A percentile compares a stretch with the other conserved stretches of the same genome.
phyloP scores from a whole-genome alignment of 2,113 vertebrate species.

The Pachypanchax playfairii region DNA sequence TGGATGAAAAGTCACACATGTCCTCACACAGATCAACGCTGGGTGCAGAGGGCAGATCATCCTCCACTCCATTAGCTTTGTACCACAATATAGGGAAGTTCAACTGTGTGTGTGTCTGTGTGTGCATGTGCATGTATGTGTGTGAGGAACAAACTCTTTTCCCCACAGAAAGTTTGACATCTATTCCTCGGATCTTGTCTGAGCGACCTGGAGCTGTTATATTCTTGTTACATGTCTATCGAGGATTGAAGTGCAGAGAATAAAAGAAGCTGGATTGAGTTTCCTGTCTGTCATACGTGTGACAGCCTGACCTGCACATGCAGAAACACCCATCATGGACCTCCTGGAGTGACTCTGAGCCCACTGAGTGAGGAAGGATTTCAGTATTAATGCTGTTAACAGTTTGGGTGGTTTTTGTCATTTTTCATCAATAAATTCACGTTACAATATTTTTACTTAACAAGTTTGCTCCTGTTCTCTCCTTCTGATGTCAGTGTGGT shows the following conservation, averaged over 20 bases:
- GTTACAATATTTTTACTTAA: slow-evolving; percentile 10
- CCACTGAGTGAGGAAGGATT: slow-evolving; percentile 61
- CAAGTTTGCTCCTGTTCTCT: not conserved
- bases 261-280: slow-evolving; percentile 26
- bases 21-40: not conserved
- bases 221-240: slow-evolving; percentile 50
- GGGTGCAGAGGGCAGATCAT: slow-evolving; percentile 39
- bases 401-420: slow-evolving; percentile 10
- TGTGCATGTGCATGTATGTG: not conserved
- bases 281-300: slow-evolving; percentile 10
- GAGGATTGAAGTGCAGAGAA: slow-evolving; percentile 44
- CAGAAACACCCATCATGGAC: slow-evolving; percentile 25
- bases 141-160: slow-evolving; percentile 16
- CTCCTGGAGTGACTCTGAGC: slow-evolving; percentile 38
- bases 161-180: slow-evolving; percentile 26
- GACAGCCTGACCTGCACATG: slow-evolving; percentile 17
- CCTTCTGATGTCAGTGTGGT: slow-evolving; percentile 6
- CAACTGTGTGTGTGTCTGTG: slow-evolving; percentile 14
- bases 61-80: slow-evolving; percentile 53
- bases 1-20: slow-evolving; percentile 7
- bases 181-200: slow-evolving; percentile 54
- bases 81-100: slow-evolving; percentile 41
- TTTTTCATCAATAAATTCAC: slow-evolving; percentile 21
- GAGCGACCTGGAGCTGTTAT: slow-evolving; percentile 42
- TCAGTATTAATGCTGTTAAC: slow-evolving; percentile 26